Percentiles rank a stretch among this genome's conserved stretches.
Conservation (phyloP, 1,140 invertebrate species). For the Physella acuta region DNA sequence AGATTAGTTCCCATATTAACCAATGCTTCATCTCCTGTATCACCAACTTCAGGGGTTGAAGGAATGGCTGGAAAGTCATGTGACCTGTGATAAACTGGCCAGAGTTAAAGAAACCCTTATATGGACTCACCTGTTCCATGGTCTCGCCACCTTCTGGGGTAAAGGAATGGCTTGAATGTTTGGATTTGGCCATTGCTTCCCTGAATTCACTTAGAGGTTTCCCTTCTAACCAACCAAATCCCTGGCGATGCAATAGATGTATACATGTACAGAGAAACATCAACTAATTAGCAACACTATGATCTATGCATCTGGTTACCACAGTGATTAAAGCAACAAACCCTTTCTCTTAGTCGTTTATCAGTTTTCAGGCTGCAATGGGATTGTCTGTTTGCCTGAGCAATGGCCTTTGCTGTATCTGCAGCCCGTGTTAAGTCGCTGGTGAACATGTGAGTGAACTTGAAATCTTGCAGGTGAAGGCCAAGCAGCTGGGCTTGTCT, state of each 20-base stretch:
- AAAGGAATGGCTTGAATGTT: conserved; percentile 34
- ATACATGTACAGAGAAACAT: too few relatives aligned
- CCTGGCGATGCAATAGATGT: conserved; percentile 35
- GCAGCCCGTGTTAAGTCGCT: conserved; percentile 55
- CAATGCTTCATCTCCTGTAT: too few relatives aligned
- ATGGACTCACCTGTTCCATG: conserved; percentile 51
- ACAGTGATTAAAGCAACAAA: too few relatives aligned
- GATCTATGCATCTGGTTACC: too few relatives aligned
- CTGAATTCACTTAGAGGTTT: conserved; percentile 45
- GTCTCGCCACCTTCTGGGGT: conserved; percentile 54
- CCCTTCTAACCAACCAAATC: conserved; percentile 56
- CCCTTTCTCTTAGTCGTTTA: conserved; percentile 53
- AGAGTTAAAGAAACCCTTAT: too few relatives aligned
- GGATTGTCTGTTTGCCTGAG: conserved; percentile 38
- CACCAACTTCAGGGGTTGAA: too few relatives aligned
- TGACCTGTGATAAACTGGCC: too few relatives aligned
- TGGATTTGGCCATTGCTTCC: conserved; percentile 39
- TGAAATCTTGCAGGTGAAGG: conserved; percentile 46
- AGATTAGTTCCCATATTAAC: too few relatives aligned
- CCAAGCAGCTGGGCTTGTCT: conserved; percentile 50
- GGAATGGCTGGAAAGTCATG: too few relatives aligned
- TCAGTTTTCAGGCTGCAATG: conserved; percentile 35
- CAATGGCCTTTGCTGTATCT: conserved; percentile 46
- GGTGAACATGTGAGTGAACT: conserved; percentile 54
- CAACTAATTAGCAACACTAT: too few relatives aligned